Conservation (phyloP, 2,888 invertebrate genomes). For the Mesodorylaimus sp. region DNA sequence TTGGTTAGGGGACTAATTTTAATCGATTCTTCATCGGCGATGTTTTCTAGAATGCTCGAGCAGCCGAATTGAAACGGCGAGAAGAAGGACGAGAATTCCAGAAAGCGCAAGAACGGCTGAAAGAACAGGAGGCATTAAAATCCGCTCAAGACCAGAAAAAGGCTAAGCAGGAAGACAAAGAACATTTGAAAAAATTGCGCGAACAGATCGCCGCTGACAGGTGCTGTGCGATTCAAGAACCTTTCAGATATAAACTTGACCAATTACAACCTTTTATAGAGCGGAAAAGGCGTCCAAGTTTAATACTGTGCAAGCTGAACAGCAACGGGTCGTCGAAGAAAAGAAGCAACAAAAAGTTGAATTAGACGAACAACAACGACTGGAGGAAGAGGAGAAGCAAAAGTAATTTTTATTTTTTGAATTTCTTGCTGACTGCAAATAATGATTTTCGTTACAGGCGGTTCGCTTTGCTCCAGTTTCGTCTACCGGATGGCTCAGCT, state of each 20-base stretch:
- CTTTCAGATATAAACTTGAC: neutral
- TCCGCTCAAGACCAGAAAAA: neutral
- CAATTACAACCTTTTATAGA: neutral
- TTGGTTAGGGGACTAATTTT: no score
- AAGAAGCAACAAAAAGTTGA: neutral
- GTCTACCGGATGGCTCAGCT: conserved; percentile 58
- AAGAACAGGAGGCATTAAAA: conserved; percentile 2
- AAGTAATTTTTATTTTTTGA: no score
- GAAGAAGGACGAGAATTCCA: conserved; percentile 5
- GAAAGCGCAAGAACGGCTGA: neutral
- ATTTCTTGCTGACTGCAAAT: no score
- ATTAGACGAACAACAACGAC: neutral
- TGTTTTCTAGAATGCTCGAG: neutral
- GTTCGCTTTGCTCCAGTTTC: conserved; percentile 59
- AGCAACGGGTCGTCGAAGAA: neutral
- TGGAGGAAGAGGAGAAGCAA: conserved; percentile 1
- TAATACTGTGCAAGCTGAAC: neutral
- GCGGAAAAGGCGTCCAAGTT: neutral
- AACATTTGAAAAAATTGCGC: neutral
- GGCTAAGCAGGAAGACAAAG: conserved; percentile 1
- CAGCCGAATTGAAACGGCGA: conserved; percentile 1
- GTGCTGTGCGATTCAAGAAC: neutral
- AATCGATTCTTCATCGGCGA: neutral
- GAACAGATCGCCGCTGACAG: conserved; percentile 11
- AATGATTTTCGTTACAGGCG: conserved; percentile 21